Evolutionary conservation across 2,888 invertebrate genomes (phyloP).

Genomic region (Pardosa pseudoannulata): DNA sequence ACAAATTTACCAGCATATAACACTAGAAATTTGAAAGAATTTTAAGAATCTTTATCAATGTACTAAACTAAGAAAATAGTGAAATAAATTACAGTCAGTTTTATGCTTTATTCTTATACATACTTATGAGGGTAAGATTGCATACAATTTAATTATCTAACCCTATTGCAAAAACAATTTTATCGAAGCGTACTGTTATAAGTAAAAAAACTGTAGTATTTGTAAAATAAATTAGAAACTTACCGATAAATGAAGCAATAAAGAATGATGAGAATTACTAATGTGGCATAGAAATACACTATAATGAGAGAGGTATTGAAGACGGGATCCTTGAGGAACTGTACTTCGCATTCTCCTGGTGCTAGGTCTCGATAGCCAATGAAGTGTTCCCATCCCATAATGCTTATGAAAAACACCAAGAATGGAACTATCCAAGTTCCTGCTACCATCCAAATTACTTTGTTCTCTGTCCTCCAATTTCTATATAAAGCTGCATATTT

Average conservation of each 20-base stretch:
- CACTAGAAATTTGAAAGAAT: no score
- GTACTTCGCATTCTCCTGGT: conserved; percentile 94
- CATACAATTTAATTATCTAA: no score
- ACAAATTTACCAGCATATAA: no score
- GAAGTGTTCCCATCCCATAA: conserved; percentile 99
- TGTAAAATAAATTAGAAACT: not conserved
- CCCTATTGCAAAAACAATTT: no score
- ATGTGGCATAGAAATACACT: conserved; percentile 97
- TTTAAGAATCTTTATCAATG: no score
- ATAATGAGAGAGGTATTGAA: conserved; percentile 98
- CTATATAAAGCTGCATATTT: conserved; percentile 98
- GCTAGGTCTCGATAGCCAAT: conserved; percentile 92
- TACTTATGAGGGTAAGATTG: no score
- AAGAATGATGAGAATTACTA: conserved; percentile 94
- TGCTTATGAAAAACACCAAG: conserved; percentile 96
- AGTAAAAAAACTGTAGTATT: no score
- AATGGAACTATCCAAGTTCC: conserved; percentile 98
- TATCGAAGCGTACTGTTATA: no score
- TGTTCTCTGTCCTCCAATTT: conserved; percentile 95
- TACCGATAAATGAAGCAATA: conserved; percentile 93
- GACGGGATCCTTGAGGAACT: conserved; percentile 97
- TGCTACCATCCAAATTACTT: conserved; percentile 96
- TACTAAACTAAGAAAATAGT: no score
- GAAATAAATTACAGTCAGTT: no score
- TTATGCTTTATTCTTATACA: no score